These are phyloP conservation scores for Eucera pruinosa DNA, from an alignment of 2,888 invertebrate species.

Conservation along the genomic window DNA sequence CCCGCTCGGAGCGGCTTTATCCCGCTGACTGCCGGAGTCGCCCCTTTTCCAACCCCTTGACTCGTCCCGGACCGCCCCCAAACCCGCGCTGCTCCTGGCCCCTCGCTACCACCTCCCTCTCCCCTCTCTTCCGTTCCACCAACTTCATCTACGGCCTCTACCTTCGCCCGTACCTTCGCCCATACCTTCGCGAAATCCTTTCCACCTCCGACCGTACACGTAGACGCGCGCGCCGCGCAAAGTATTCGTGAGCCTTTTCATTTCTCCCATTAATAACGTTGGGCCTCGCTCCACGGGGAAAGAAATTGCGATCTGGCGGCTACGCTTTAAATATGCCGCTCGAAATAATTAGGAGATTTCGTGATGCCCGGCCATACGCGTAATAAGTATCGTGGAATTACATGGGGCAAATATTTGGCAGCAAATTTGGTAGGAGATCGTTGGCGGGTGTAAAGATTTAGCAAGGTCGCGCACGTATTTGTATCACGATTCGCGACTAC, in stretches of 20 bases:
- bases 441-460: no score
- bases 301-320: slow-evolving; percentile 12
- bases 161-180: slow-evolving; percentile 48
- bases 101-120: slow-evolving; percentile 51
- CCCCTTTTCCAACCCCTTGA: slow-evolving; percentile 79
- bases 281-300: neutral
- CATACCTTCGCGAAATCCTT: slow-evolving; percentile 64
- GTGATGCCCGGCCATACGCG: neutral
- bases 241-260: slow-evolving; percentile 29
- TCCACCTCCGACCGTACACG: slow-evolving; percentile 11
- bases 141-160: slow-evolving; percentile 64
- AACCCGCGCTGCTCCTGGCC: slow-evolving; percentile 61
- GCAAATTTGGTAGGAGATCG: no score
- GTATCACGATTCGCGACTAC: no score
- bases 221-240: neutral
- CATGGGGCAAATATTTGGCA: no score
- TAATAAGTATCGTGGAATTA: neutral
- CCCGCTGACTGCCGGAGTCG: slow-evolving; percentile 82
- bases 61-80: slow-evolving; percentile 60
- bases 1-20: slow-evolving; percentile 80
- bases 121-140: slow-evolving; percentile 42
- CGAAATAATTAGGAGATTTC: slow-evolving; percentile 22
- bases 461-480: no score
- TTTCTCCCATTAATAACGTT: slow-evolving; percentile 26
- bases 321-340: slow-evolving; percentile 3